Conservation (phyloP, 2,797 vertebrate species). For the Salmo trutta region DNA sequence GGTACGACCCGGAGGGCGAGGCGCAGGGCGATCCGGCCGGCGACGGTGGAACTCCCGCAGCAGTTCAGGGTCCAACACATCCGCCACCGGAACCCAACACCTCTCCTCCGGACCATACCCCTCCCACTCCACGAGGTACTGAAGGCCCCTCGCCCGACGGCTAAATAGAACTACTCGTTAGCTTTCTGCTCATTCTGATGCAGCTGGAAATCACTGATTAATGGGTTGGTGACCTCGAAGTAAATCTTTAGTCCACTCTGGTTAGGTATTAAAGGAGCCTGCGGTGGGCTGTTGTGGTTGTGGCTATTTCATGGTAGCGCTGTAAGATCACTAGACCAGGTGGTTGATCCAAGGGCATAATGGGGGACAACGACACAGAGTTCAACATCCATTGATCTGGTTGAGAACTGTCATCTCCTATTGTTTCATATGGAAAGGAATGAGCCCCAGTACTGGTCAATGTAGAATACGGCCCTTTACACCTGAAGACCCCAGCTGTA, state of each 20-base stretch:
- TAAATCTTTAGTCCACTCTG: conserved; percentile 74
- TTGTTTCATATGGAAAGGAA: not conserved
- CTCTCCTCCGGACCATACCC: no score
- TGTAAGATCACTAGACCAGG: no score
- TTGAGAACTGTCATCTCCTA: not conserved
- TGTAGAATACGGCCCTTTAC: not conserved
- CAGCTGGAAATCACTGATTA: conserved; percentile 69
- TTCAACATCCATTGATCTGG: not conserved
- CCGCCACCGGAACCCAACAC: no score
- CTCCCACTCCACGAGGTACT: no score
- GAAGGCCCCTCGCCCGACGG: not conserved
- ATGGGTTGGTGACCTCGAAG: conserved; percentile 62
- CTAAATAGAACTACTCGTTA: conserved; percentile 66
- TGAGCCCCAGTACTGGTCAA: not conserved
- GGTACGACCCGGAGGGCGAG: no score
- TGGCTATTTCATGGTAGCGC: not conserved
- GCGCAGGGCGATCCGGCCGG: no score
- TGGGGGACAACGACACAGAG: not conserved
- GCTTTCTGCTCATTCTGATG: conserved; percentile 46
- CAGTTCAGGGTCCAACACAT: no score
- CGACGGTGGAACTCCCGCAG: no score
- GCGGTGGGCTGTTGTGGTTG: not conserved
- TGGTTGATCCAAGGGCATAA: no score
- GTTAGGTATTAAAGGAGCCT: conserved; percentile 46
- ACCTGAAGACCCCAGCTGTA: not conserved